phyloP scores from a whole-genome alignment of 2,113 vertebrate genomes.

The Xenopus tropicalis region UCB_Xtro_10.0 CM004444.2:149194501-149195000 shows the following conservation, averaged over 20 bases:
- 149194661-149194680: conserved; percentile 65
- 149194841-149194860: conserved; percentile 72
- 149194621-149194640: neutral
- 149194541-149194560: neutral
- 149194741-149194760: conserved; percentile 79
- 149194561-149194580: neutral
- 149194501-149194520: too few relatives aligned
- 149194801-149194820: conserved; percentile 77
- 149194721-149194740: conserved; percentile 78
- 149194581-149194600: neutral
- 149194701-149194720: conserved; percentile 55
- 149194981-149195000: conserved; percentile 78
- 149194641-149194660: conserved; percentile 2
- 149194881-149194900: conserved; percentile 75
- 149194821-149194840: conserved; percentile 81
- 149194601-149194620: neutral
- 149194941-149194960: conserved; percentile 43
- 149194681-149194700: conserved; percentile 65
- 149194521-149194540: too few relatives aligned
- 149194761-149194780: conserved; percentile 69
- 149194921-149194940: conserved; percentile 67
- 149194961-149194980: conserved; percentile 74
- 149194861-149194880: conserved; percentile 75
- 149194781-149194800: conserved; percentile 51
- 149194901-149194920: conserved; percentile 86